Conservation (phyloP, 2,888 invertebrate genomes). For the Hydriomena furcata region DNA sequence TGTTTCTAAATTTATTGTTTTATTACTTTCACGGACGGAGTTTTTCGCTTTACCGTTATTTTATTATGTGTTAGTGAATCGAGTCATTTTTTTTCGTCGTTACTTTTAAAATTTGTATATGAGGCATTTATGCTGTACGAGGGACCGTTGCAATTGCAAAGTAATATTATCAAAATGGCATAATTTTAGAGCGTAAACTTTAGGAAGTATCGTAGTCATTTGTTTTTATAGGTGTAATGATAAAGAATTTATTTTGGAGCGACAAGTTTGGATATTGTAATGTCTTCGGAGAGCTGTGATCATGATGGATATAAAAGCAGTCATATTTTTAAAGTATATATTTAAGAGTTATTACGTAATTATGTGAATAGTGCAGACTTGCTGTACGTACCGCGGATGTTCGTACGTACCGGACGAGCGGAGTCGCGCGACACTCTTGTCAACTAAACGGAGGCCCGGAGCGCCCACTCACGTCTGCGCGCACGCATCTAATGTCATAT, state of each 20-base stretch:
- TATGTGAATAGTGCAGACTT: slow-evolving; percentile 61
- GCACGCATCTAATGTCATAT: slow-evolving; percentile 74
- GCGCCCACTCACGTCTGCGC: slow-evolving; percentile 27
- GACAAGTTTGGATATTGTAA: slow-evolving; percentile 79
- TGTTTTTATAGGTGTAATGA: slow-evolving; percentile 82
- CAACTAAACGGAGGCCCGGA: slow-evolving; percentile 11
- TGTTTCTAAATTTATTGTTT: slow-evolving; percentile 71
- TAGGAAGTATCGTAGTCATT: slow-evolving; percentile 80
- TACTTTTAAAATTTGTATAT: slow-evolving; percentile 76
- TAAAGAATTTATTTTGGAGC: slow-evolving; percentile 82
- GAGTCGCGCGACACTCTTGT: slow-evolving; percentile 4
- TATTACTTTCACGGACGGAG: slow-evolving; percentile 59
- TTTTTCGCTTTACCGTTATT: slow-evolving; percentile 68
- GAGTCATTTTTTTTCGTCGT: slow-evolving; percentile 73
- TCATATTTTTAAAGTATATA: slow-evolving; percentile 82
- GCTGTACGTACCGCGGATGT: slow-evolving; percentile 46
- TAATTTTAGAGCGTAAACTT: slow-evolving; percentile 81
- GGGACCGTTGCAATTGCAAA: slow-evolving; percentile 84
- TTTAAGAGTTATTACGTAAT: slow-evolving; percentile 80
- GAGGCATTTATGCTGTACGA: slow-evolving; percentile 81
- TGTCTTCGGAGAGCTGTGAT: slow-evolving; percentile 83
- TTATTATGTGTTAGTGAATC: slow-evolving; percentile 53
- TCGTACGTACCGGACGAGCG: slow-evolving; percentile 1
- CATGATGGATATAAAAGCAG: slow-evolving; percentile 81
- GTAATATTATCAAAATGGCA: slow-evolving; percentile 82